Evolutionary conservation across 2,888 invertebrate species (phyloP), one percentile per base, ranked within the genome.

Genomic region (Limnephilus lunatus): DNA sequence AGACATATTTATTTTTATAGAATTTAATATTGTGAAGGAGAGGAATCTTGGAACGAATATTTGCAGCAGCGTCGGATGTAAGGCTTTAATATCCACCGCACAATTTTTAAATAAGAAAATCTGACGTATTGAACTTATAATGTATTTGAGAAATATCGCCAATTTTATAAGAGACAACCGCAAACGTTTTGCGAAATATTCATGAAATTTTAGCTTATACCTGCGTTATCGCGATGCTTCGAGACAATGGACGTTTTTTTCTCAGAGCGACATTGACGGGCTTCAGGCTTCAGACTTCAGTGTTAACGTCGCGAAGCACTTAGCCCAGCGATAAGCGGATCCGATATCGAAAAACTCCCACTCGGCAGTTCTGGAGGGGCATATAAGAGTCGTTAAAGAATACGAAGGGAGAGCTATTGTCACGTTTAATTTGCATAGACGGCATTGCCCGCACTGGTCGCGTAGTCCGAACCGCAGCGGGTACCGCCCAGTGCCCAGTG

Each of bases 281-380:
- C 68, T 68, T 68, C 68, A n/a, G 68, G 4, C 48, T 48, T 15
- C 48, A 15, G 35, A n/a, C 85, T 39, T 85, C 85, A n/a, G 39
- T 85, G 39, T 39, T 85, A 85, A 48, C 14, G n/a, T 48, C 48
- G n/a, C 15, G 44, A 3, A 86, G 86, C 86, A 86, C 86, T 86
- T 86, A 48, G 30, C 30, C 30, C 30, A 30, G n/a, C 25, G 86
- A 86, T 86, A 48, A 86, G 86, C 30, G 86, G 44, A 86, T 86
- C 86, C 30, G 86, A 86, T 86, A 86, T 86, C 86, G 86, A 48
- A 86, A 86, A 86, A 44, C 39, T 44, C 86, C 86, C 14, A n/a
- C 86, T 44, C 35, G n/a, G 86, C 86, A 44, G 48, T 86, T 86
- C 86, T 86, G 86, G 14, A 86, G 86, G 14, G n/a, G 31, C 31